Evolutionary conservation across 2,797 vertebrate species (phyloP).

Genomic region (Sebastes paucispinis): DNA sequence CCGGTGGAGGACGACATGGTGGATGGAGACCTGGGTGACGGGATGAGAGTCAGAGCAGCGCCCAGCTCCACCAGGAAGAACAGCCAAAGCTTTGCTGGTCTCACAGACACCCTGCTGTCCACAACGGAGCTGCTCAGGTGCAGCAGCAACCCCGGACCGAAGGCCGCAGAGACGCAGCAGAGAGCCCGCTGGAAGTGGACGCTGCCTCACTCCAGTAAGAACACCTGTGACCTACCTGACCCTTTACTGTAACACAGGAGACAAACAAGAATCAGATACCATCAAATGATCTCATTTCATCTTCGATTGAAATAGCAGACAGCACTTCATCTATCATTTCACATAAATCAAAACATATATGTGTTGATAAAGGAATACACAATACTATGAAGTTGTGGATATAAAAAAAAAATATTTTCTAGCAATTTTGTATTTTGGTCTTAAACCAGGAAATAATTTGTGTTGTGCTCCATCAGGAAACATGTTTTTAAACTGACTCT

Average conservation of each 20-base stretch:
- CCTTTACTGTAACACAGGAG: neutral
- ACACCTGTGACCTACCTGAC: neutral
- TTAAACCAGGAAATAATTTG: neutral
- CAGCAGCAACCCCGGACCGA: constrained; percentile 40
- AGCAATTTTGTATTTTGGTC: neutral
- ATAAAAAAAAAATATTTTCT: neutral
- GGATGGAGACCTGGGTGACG: constrained; percentile 89
- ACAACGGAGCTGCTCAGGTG: neutral
- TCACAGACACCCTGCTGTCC: constrained; percentile 17
- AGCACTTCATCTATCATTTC: neutral
- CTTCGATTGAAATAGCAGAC: neutral
- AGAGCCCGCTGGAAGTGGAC: constrained; percentile 49
- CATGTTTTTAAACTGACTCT: neutral
- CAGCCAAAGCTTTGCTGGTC: constrained; percentile 19
- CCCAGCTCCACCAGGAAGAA: constrained; percentile 18
- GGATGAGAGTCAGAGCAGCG: constrained; percentile 76
- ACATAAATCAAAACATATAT: neutral
- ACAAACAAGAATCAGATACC: neutral
- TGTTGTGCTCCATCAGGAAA: neutral
- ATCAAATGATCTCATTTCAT: neutral
- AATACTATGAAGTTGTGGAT: neutral
- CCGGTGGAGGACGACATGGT: constrained; percentile 88
- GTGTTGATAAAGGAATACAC: neutral
- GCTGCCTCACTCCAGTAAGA: constrained; percentile 13
- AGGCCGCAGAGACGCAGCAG: constrained; percentile 30